Base-by-base conservation (phyloP, 2,888 invertebrate genomes). In the Polyommatus iphigenia region DNA sequence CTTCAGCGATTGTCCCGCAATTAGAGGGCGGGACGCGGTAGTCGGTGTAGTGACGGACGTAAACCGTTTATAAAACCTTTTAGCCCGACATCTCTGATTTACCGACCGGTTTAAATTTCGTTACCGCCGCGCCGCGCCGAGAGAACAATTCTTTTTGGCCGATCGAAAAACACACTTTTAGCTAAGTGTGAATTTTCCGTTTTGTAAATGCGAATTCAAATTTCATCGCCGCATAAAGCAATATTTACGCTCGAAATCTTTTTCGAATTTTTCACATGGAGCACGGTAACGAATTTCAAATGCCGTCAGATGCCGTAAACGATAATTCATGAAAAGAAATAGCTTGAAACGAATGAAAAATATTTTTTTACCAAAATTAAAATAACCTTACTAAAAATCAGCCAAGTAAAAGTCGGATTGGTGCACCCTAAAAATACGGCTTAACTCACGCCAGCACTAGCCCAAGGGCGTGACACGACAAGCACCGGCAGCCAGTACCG, bases 1-100 rank as follows among this genome's bases (percentile, higher is more conserved):
- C 67, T 67, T 67, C 67, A 67, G 29, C 67, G 72, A 77, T 77
- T 77, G 71, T 77, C 72, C 77, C 36, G 77, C 77, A 77, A 77
- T 77, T 77, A 77, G 67, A 15, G 29, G 67, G 67, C 29, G 67
- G 67, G 15, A 5, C 15, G 24, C 24, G 29, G 5, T 15, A 62
- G 20, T 13, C 29, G 15, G 77, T 24, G 73, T 57, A 29, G 73
- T 36, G 72, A 77, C 72, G 72, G 32, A 77, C 20, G 41, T 36
- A 62, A 62, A 36, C 72, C 50, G 71, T 77, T 36, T 71, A 29
- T n/a, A 77, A 50, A 71, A 77, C 75, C 75, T 75, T 75, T 20
- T 77, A 32, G 73, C 59, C 29, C 59, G 46, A 59, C 71, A 59
- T 78, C 59, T 54, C 71, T 24, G 59, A 67, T 41, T 78, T 75